Percentiles rank a stretch among this genome's conserved stretches.
phyloP scores from a whole-genome alignment of 2,797 vertebrate genomes.

The Trachurus trachurus region DNA sequence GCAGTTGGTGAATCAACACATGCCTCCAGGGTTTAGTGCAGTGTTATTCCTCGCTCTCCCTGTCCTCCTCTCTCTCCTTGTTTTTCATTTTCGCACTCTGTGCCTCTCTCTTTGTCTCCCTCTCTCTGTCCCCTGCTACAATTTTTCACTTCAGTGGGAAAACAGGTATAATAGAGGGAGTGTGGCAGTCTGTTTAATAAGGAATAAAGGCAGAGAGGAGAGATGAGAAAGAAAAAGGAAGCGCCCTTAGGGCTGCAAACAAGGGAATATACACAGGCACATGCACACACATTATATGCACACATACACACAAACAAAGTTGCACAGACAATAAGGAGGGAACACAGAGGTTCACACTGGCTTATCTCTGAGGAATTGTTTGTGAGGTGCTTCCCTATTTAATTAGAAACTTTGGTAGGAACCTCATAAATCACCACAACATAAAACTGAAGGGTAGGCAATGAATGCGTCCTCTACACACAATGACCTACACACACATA shows the following conservation, averaged over 20 bases:
- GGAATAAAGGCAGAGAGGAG: constrained; percentile 71
- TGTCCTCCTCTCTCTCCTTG: constrained; percentile 52
- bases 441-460: constrained; percentile 71
- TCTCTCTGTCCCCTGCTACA: constrained; percentile 58
- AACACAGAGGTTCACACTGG: constrained; percentile 64
- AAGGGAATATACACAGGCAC: constrained; percentile 41
- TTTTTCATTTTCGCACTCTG: constrained; percentile 67
- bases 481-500: constrained; percentile 17
- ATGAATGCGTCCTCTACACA: constrained; percentile 54
- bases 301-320: constrained; percentile 48
- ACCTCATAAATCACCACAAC: constrained; percentile 81
- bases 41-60: constrained; percentile 53
- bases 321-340: constrained; percentile 54
- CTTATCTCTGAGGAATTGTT: constrained; percentile 81
- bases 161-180: constrained; percentile 74
- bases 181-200: constrained; percentile 77
- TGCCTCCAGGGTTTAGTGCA: constrained; percentile 64
- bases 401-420: constrained; percentile 79
- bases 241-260: constrained; percentile 61
- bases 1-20: constrained; percentile 61
- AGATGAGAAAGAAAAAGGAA: constrained; percentile 64
- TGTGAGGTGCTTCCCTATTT: constrained; percentile 77
- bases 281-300: constrained; percentile 30
- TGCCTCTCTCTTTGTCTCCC: constrained; percentile 53
- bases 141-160: constrained; percentile 77